phyloP scores from a whole-genome alignment of 64 coral and sea anemone genomes.

The Stylophora pistillata region DNA sequence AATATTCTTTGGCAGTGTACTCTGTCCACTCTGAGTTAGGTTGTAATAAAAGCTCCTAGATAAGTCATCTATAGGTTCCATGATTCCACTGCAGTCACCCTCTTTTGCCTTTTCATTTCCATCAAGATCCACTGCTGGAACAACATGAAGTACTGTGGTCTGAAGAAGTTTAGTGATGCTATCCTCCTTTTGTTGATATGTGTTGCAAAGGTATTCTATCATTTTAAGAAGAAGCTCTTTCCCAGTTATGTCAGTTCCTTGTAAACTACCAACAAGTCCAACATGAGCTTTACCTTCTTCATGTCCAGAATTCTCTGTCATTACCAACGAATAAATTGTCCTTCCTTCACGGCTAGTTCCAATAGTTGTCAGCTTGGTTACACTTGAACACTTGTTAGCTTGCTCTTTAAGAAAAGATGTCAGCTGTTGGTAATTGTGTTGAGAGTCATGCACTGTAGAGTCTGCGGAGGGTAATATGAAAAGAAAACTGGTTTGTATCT shows the following conservation, averaged over 20 bases:
- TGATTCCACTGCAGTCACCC: constrained; percentile 61
- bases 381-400: constrained; percentile 42
- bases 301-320: constrained; percentile 46
- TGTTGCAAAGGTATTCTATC: constrained; percentile 67
- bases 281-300: constrained; percentile 58
- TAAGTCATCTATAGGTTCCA: constrained; percentile 57
- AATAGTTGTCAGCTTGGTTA: constrained; percentile 64
- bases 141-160: constrained; percentile 72
- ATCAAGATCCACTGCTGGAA: constrained; percentile 92
- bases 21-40: constrained; percentile 18
- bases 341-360: constrained; percentile 68
- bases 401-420: constrained; percentile 54
- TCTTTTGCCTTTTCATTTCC: constrained; percentile 52
- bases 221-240: constrained; percentile 82
- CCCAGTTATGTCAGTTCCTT: constrained; percentile 77
- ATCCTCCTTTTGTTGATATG: constrained; percentile 55
- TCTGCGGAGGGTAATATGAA: background rate
- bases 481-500: no score
- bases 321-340: constrained; percentile 68
- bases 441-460: constrained; percentile 39
- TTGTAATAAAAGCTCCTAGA: constrained; percentile 75
- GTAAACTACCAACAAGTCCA: constrained; percentile 79
- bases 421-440: constrained; percentile 73
- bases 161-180: constrained; percentile 60
- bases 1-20: constrained; percentile 55